phyloP scores from a whole-genome alignment of 2,888 invertebrate genomes.

The Chorisops tibialis region DNA sequence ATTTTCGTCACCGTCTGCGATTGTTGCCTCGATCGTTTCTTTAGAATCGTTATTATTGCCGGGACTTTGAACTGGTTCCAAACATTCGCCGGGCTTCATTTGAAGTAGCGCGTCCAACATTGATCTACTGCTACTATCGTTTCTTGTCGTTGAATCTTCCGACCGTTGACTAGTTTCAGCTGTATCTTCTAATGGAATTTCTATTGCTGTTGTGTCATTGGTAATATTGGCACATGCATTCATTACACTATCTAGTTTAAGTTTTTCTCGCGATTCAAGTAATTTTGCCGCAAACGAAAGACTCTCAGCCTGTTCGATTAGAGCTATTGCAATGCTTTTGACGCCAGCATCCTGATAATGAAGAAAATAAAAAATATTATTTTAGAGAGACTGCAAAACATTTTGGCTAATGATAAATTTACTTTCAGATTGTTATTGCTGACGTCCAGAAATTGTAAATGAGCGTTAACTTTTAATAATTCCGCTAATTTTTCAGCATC shows the following conservation, averaged over 20 bases:
- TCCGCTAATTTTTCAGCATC: slow-evolving; percentile 78
- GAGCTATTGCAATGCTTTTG: slow-evolving; percentile 68
- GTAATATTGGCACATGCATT: neutral
- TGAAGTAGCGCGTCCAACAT: slow-evolving; percentile 30
- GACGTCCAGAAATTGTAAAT: slow-evolving; percentile 76
- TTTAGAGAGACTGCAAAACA: neutral
- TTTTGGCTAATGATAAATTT: slow-evolving; percentile 22
- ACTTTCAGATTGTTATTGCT: slow-evolving; percentile 66
- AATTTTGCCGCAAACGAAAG: slow-evolving; percentile 32
- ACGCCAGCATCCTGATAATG: slow-evolving; percentile 54
- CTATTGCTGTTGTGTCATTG: neutral
- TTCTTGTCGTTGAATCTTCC: neutral
- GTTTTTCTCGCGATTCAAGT: neutral
- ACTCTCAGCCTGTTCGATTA: slow-evolving; percentile 63
- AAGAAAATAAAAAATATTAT: neutral
- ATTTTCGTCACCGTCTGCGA: slow-evolving; percentile 1
- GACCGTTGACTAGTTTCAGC: too few species aligned
- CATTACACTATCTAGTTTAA: neutral
- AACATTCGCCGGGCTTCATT: slow-evolving; percentile 11
- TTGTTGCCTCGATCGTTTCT: neutral
- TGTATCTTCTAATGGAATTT: neutral
- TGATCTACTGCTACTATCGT: slow-evolving; percentile 25
- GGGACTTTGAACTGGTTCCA: slow-evolving; percentile 13
- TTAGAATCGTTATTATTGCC: slow-evolving; percentile 11
- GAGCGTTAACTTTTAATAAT: slow-evolving; percentile 69